Base-by-base conservation (phyloP, 2,888 invertebrate genomes). In the Cheilosia variabilis region DNA sequence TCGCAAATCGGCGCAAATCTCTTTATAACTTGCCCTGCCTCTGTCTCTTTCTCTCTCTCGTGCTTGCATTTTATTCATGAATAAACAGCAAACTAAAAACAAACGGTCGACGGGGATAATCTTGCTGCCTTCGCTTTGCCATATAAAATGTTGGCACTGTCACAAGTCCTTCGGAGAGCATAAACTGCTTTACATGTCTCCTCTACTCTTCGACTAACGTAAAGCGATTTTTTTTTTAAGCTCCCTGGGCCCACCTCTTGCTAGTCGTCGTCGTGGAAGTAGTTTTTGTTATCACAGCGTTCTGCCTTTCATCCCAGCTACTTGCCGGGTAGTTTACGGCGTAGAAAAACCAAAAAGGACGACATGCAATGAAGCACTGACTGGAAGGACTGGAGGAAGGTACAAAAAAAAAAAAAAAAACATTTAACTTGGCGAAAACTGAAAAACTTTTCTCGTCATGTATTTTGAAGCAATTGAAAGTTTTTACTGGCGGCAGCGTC, bases 401-500 rank as follows among this genome's bases (percentile, higher is more conserved):
- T 19, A 27, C 2, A 41, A 4, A 6, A 45, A 47, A 55, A 4
- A 6, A 45, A 47, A 55, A 86, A 72, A 75, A 76, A 71, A 52
- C 60, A 76, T 80, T 80, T 76, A 86, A 86, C 86, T 81, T 86
- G 80, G 81, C 72, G 86, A 86, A 81, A 81, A 81, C 81, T 81
- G 86, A 86, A 81, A 86, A 86, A 86, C 62, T 81, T 86, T 86
- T 81, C 81, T 86, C 81, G 81, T 86, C 86, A 86, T 86, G 86
- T 86, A 86, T 86, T 86, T 86, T 66, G 76, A 86, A 86, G 86
- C 86, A 86, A 86, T 86, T 86, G 86, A 86, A 86, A 86, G 76
- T 86, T 86, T 86, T 86, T 80, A 45, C 73, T 73, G 13, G 50
- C 58, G 17, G 50, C 58, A 17, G 66, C 34, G 37, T 75, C 50